Evolutionary conservation across 2,113 vertebrate species (phyloP), one percentile per base, ranked within the genome.

Genomic region (Corythornis vintsioides): DNA sequence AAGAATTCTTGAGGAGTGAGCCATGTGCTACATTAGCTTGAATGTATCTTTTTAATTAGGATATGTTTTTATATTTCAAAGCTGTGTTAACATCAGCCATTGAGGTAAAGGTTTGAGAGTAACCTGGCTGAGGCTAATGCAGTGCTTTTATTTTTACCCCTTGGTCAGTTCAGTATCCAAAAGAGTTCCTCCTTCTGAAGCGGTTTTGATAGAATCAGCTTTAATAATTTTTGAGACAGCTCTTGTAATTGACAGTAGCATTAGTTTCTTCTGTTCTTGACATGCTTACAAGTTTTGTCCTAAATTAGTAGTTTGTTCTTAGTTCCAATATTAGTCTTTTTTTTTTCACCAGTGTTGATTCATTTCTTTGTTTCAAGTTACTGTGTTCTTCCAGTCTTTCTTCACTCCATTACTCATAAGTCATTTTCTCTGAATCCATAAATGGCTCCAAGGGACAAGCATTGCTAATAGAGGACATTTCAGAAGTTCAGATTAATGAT

Each of bases 401-500:
- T 89, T 85, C 29, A 38, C 31, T 73, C 29, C 86, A 63, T 72
- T 90, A 15, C 45, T 92, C 60, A 47, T 83, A 89, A 91, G n/a
- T 95, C 82, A 71, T 89, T 95, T 96, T 79, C 45, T 76, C 63
- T 4, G 17, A 72, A 83, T 84, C 52, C 43, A 33, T 88, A 82
- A 91, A 65, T 80, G 87, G 15, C 63, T 90, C 78, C 52, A 86
- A 93, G 89, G 87, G 53, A 70, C 63, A 74, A 64, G 42, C 35
- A 26, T 94, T 90, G 84, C 66, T 91, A 79, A 72, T 52, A 80
- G 70, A 90, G 61, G 65, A 63, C 6, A 0, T 93, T 96, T 95
- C 60, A 88, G 78, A 94, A 94, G 74, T 93, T 95, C 90, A 86
- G 29, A 66, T 84, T 77, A 91, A 84, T 86, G 79, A 92, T 84